Evolutionary conservation across 2,888 invertebrate species (phyloP).

Genomic region (Loripinus fragilis): DNA sequence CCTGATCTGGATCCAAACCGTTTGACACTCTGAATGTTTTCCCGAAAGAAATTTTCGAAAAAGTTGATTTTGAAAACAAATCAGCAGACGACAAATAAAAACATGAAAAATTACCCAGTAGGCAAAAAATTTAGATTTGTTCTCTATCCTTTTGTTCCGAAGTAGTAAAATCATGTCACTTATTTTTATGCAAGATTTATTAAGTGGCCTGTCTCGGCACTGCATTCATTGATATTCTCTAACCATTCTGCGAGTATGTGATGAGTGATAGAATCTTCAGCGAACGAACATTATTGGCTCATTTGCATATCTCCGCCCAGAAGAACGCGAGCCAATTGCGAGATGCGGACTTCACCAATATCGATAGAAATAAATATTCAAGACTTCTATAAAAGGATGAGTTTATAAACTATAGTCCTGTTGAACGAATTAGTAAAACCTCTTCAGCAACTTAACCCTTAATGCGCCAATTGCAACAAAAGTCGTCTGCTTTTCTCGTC

Average conservation of each 20-base stretch:
- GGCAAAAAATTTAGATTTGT: not conserved
- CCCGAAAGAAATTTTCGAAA: too few relatives aligned
- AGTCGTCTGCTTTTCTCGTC: too few relatives aligned
- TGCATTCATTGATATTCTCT: not conserved
- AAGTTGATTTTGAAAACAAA: too few relatives aligned
- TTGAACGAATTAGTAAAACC: too few relatives aligned
- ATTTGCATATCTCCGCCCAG: constrained; percentile 2
- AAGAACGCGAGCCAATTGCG: not conserved
- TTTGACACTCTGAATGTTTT: too few relatives aligned
- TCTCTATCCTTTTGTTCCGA: not conserved
- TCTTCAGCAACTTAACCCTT: too few relatives aligned
- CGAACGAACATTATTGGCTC: not conserved
- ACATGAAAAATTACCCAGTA: too few relatives aligned
- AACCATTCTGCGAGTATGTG: constrained; percentile 1
- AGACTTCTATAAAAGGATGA: not conserved
- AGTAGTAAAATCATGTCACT: not conserved
- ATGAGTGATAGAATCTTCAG: not conserved
- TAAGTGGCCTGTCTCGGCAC: not conserved
- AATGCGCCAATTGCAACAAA: too few relatives aligned
- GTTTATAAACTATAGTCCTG: too few relatives aligned
- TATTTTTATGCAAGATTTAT: not conserved
- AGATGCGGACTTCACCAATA: not conserved
- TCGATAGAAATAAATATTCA: constrained; percentile 3
- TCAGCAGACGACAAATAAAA: too few relatives aligned
- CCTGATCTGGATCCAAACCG: too few relatives aligned